Base-by-base conservation (phyloP, 2,888 invertebrate genomes). In the Leptinotarsa peninsularis region DNA sequence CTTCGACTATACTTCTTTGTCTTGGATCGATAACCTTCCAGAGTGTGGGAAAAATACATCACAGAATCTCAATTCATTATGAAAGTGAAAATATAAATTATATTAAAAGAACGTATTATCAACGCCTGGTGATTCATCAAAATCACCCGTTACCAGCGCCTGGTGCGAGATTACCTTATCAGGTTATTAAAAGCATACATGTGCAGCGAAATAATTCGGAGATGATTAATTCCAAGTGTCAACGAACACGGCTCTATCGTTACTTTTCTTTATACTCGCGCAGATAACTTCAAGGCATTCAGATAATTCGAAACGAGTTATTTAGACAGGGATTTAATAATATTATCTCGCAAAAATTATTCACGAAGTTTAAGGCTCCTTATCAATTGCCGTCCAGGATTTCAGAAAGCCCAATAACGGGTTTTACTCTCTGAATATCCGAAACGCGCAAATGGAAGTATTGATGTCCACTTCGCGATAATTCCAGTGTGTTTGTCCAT, bases 261-360 rank as follows among this genome's bases (percentile, higher is more conserved):
- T 27, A 33, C 21, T 33, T 43, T 43, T 67, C 49, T 54, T 67
- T 23, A 63, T 60, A 69, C 66, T 71, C 0, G 43, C 43, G n/a
- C 27, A 33, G 54, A 71, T 74, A 71, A 71, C 15, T n/a, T 5
- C 15, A 7, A 15, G 33, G 18, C 17, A 54, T 73, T 21, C n/a
- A 2, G 54, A 60, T 66, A n/a, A 63, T 13, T 60, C 27, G 49
- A 17, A 67, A 67, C 66, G 72, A 69, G 68, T 68, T 68, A 68
- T 52, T 52, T 54, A 23, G 68, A 68, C 68, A 50, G 63, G 33
- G 52, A 52, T 43, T 68, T 52, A 68, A 68, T 68, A 27, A 68
- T 17, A 27, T 23, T 54, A 52, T 54, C 27, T n/a, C 21, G 23
- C 18, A 10, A 52, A 50, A 50, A 52, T 67, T 67, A 52, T n/a